Evolutionary conservation across 2,797 vertebrate genomes (phyloP).

Genomic region (Falco novaeseelandiae): DNA sequence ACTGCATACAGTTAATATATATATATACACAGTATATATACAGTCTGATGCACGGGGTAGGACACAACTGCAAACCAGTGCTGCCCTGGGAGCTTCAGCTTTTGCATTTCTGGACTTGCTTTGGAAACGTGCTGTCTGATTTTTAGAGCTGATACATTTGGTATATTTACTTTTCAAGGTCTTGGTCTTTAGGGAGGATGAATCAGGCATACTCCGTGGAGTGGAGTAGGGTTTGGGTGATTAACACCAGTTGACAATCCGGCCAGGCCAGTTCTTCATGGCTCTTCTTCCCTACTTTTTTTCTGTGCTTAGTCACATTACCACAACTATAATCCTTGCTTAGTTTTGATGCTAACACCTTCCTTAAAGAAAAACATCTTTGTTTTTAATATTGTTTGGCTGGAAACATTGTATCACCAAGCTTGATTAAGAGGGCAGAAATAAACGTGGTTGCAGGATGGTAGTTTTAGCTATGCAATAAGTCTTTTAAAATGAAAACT

Average conservation of each 20-base stretch:
- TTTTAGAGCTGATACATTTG: background rate
- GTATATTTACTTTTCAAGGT: background rate
- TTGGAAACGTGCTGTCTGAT: background rate
- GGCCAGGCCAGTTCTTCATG: background rate
- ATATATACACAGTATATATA: no score
- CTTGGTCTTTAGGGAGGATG: background rate
- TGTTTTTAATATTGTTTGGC: background rate
- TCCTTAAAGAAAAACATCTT: background rate
- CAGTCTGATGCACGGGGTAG: fast-evolving
- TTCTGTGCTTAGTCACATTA: background rate
- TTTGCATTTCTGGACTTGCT: background rate
- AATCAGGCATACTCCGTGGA: fast-evolving
- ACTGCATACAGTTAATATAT: background rate
- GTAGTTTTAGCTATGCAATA: background rate
- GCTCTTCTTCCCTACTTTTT: background rate
- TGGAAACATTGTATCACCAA: background rate
- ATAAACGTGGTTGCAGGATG: background rate
- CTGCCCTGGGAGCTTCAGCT: background rate
- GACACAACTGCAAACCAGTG: background rate
- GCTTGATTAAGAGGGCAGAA: background rate
- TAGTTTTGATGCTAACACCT: background rate
- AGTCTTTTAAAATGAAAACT: slow-evolving; percentile 6
- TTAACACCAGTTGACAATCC: background rate
- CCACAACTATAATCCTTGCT: background rate
- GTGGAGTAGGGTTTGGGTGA: background rate